A percentile compares a stretch with the other conserved stretches of the same genome.
Evolutionary conservation across 2,888 invertebrate species (phyloP).

Genomic region (Scrobipalpa costella): DNA sequence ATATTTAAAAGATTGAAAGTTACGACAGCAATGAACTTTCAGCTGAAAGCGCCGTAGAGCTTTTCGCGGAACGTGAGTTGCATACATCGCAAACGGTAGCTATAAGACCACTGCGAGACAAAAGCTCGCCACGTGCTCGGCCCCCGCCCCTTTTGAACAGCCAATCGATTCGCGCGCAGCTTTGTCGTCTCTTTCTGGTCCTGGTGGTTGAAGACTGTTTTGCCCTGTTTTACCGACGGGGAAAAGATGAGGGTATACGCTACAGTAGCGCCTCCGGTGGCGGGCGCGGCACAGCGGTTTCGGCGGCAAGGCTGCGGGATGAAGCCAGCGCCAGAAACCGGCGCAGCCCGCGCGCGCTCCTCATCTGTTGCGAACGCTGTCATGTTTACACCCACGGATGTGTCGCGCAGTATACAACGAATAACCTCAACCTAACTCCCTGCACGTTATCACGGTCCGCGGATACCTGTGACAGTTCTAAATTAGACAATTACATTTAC

Average conservation of each 20-base stretch:
- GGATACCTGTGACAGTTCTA: slow-evolving; percentile 43
- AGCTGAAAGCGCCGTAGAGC: slow-evolving; percentile 48
- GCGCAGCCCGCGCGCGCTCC: slow-evolving; percentile 76
- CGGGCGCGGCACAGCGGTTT: slow-evolving; percentile 30
- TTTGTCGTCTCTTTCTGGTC: slow-evolving; percentile 61
- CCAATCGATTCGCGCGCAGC: slow-evolving; percentile 72
- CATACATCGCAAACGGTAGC: slow-evolving; percentile 56
- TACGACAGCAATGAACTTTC: slow-evolving; percentile 42
- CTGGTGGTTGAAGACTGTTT: slow-evolving; percentile 51
- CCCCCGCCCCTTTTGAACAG: slow-evolving; percentile 70
- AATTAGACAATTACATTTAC: slow-evolving; percentile 48
- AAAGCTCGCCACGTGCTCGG: slow-evolving; percentile 70
- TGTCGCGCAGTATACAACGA: slow-evolving; percentile 77
- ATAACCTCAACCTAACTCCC: slow-evolving; percentile 70
- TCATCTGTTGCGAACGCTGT: slow-evolving; percentile 78
- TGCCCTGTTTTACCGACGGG: slow-evolving; percentile 75
- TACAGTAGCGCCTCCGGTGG: slow-evolving; percentile 63
- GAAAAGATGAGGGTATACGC: slow-evolving; percentile 50
- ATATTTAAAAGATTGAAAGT: slow-evolving; percentile 37
- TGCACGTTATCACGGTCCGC: slow-evolving; percentile 47
- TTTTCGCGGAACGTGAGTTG: slow-evolving; percentile 50
- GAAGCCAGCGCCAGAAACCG: slow-evolving; percentile 59
- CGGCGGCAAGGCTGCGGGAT: slow-evolving; percentile 51
- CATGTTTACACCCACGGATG: slow-evolving; percentile 76
- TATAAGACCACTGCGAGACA: slow-evolving; percentile 53